Evolutionary conservation across 2,888 invertebrate genomes (phyloP), one percentile per base, ranked within the genome.

Genomic region (Herminia tarsipennalis): DNA sequence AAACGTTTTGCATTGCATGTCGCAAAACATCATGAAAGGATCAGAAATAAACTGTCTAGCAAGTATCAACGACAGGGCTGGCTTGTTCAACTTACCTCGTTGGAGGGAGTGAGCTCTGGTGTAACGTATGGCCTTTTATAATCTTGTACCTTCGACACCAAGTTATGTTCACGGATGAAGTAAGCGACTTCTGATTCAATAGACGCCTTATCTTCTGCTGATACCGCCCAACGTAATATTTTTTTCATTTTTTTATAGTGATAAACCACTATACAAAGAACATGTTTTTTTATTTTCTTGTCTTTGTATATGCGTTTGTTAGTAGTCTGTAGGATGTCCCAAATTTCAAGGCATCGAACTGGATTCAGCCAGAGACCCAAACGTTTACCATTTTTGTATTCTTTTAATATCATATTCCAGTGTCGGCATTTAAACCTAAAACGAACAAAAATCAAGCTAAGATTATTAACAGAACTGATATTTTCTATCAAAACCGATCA

Each of bases 331-430:
- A 88, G 39, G 21, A 81, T 72, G 24, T 84, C 71, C 87, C 87
- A 88, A 30, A 89, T 83, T 68, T 89, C 87, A 3, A 88, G 45
- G 24, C 82, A 75, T 1, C 83, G 78, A 13, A 66, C 54, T 1
- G 78, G 64, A 0, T 73, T 74, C 5, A 90, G 65, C 90, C 89
- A 90, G 1, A 87, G 55, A 0, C 78, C 75, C 3, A 65, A 60
- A 16, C 64, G 43, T 37, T 76, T 82, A 30, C 71, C 75, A 22
- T 69, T 68, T 39, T 80, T 76, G 45, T 82, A 72, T 44, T 88
- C 87, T 49, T 76, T 81, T 5, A 88, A 28, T 48, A 88, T 86
- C 73, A 86, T 81, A 34, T 77, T 80, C 90, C 89, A 90, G 17
- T 73, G 74, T 0, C 88, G 81, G 43, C 86, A 86, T 61, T 78